Conservation (phyloP, 1,140 invertebrate genomes). For the Cepaea nemoralis region DNA sequence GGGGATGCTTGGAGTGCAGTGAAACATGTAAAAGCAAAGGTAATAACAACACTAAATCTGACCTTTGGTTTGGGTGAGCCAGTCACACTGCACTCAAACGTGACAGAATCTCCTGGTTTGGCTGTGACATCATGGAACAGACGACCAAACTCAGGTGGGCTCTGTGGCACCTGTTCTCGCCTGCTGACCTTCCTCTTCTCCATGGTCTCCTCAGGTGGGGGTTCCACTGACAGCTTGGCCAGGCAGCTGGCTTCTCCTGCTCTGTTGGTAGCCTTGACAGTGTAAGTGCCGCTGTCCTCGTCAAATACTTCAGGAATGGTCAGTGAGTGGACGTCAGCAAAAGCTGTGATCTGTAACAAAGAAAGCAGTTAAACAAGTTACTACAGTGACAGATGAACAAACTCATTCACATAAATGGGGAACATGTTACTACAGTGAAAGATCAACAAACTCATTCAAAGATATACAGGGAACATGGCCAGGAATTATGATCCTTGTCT, state of each 20-base stretch:
- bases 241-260: constrained; percentile 73
- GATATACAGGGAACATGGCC: too few species aligned
- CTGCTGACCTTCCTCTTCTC: constrained; percentile 49
- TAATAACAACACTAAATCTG: constrained; percentile 50
- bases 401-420: too few species aligned
- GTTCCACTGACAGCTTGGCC: constrained; percentile 73
- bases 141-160: constrained; percentile 68
- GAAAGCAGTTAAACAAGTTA: not conserved
- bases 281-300: constrained; percentile 89
- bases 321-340: constrained; percentile 86
- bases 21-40: too few species aligned
- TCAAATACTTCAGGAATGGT: constrained; percentile 71
- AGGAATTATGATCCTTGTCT: too few species aligned
- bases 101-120: constrained; percentile 75
- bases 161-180: constrained; percentile 51
- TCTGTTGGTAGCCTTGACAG: constrained; percentile 86
- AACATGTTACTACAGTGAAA: too few species aligned
- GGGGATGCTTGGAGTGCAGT: too few species aligned
- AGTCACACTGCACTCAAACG: constrained; percentile 80
- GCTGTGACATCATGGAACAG: constrained; percentile 69
- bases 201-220: constrained; percentile 49
- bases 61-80: constrained; percentile 84
- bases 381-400: too few species aligned
- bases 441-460: too few species aligned
- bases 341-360: constrained; percentile 83